Evolutionary conservation across 2,888 invertebrate genomes (phyloP), one percentile per base, ranked within the genome.

Genomic region (Chouioia cunea): DNA sequence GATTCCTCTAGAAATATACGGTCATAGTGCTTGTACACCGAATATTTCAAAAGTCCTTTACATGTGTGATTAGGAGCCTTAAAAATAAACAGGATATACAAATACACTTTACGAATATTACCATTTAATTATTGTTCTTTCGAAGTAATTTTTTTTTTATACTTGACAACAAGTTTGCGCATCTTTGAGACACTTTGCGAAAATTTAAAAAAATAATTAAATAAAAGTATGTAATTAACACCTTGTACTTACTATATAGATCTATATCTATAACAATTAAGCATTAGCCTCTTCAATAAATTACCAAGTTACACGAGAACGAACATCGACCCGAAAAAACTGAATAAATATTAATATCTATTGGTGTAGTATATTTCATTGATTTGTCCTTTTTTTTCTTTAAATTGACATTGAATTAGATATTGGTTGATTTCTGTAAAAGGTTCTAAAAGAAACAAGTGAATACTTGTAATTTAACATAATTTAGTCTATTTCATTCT

Each of bases 21-120:
- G 70, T 75, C 73, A 66, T 72, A 71, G 71, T 73, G 67, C 76
- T 74, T 75, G 75, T 73, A 71, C 65, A 67, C 64, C 68, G 67
- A 63, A 69, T 59, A 64, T 73, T 67, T 70, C 66, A 59, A 46
- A 63, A 53, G 50, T 63, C 65, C 59, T 52, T 66, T 67, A 53
- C 64, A 63, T 67, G 66, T 70, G 64, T 70, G 70, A 64, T 73
- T 64, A 63, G 58, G 57, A 73, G 65, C 69, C 65, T 73, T 64
- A 57, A 2, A 58, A 68, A 43, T 60, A 56, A 60, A 50, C 18
- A 43, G 60, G 57, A 65, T 18, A 62, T 56, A 72, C 44, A 62
- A n/a, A 65, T 15, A 64, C 46, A 69, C 65, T 73, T 69, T 69
- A 50, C 16, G 6, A 62, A 72, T 72, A 71, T 65, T 66, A 48